Percentiles rank a stretch among this genome's conserved stretches.
Evolutionary conservation across 2,797 vertebrate species (phyloP).

Genomic region (Ibycter americanus): DNA sequence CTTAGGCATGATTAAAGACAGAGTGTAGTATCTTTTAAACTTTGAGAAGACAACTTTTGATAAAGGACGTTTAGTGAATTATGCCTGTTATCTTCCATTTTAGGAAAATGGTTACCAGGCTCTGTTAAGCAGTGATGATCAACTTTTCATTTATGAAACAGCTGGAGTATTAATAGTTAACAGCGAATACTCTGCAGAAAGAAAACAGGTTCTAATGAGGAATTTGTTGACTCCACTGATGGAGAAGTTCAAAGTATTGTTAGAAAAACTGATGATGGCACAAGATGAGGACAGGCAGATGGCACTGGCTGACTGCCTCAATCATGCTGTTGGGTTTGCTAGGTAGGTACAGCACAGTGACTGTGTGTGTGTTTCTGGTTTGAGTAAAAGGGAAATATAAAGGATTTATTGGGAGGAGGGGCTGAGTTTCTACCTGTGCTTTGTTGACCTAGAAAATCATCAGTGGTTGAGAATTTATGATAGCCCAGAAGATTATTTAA

Average conservation of each 20-base stretch:
- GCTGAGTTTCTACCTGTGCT: not conserved
- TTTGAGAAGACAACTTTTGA: not conserved
- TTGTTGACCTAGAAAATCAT: not conserved
- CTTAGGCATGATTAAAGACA: not conserved
- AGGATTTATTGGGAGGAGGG: not conserved
- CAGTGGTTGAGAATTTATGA: not conserved
- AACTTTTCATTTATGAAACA: slow-evolving; percentile 97
- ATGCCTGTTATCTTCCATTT: slow-evolving; percentile 22
- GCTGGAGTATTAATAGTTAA: slow-evolving; percentile 94
- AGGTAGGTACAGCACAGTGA: slow-evolving; percentile 75
- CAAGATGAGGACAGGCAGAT: slow-evolving; percentile 89
- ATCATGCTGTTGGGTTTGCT: slow-evolving; percentile 95
- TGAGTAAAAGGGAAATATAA: not conserved
- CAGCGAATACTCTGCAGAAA: slow-evolving; percentile 89
- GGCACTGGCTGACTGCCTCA: slow-evolving; percentile 90
- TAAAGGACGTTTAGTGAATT: not conserved
- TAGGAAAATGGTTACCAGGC: slow-evolving; percentile 94
- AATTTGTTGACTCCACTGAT: slow-evolving; percentile 91
- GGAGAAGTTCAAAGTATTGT: slow-evolving; percentile 91
- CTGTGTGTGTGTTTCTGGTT: not conserved
- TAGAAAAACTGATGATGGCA: slow-evolving; percentile 88
- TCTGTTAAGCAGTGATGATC: slow-evolving; percentile 93
- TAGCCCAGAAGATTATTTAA: not conserved
- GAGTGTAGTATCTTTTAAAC: not conserved
- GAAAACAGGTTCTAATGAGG: slow-evolving; percentile 93